Percentiles rank a stretch among this genome's conserved stretches.
Evolutionary conservation across 2,113 vertebrate genomes (phyloP).

Genomic region (Oxygymnocypris stewartii): DNA sequence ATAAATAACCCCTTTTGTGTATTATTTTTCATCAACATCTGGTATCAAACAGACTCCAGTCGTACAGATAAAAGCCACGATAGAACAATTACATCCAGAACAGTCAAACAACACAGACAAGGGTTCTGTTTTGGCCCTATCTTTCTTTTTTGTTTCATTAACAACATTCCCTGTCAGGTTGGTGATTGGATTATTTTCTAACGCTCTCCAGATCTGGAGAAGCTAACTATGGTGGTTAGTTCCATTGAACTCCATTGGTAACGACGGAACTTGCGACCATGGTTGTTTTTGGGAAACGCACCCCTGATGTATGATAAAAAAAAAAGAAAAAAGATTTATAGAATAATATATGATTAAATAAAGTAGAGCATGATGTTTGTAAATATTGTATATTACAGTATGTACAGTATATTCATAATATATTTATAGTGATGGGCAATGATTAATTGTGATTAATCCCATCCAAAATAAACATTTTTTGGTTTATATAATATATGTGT

Average conservation of each 20-base stretch:
- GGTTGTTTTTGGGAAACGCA: too few relatives aligned
- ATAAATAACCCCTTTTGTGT: conserved; percentile 63
- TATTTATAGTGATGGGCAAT: too few relatives aligned
- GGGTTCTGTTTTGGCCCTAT: conserved; percentile 3
- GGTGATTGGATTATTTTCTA: background rate
- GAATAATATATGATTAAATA: background rate
- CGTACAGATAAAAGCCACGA: conserved; percentile 68
- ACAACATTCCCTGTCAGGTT: conserved; percentile 15
- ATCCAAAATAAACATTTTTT: too few relatives aligned
- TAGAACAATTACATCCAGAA: conserved; percentile 71
- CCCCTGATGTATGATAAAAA: too few relatives aligned
- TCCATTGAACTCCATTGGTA: too few relatives aligned
- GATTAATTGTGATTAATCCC: too few relatives aligned
- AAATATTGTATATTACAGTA: background rate
- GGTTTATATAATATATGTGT: too few relatives aligned
- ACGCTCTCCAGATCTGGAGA: background rate
- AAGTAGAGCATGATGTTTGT: background rate
- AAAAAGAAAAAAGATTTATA: too few relatives aligned
- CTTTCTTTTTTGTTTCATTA: conserved; percentile 17
- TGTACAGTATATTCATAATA: background rate
- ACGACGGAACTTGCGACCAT: too few relatives aligned
- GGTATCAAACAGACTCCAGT: conserved; percentile 68
- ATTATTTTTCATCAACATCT: conserved; percentile 63
- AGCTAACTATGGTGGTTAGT: too few relatives aligned
- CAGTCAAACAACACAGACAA: conserved; percentile 51